Evolutionary conservation across 2,888 invertebrate genomes (phyloP), one percentile per base, ranked within the genome.

Genomic region (Lasioglossum leucozonium): DNA sequence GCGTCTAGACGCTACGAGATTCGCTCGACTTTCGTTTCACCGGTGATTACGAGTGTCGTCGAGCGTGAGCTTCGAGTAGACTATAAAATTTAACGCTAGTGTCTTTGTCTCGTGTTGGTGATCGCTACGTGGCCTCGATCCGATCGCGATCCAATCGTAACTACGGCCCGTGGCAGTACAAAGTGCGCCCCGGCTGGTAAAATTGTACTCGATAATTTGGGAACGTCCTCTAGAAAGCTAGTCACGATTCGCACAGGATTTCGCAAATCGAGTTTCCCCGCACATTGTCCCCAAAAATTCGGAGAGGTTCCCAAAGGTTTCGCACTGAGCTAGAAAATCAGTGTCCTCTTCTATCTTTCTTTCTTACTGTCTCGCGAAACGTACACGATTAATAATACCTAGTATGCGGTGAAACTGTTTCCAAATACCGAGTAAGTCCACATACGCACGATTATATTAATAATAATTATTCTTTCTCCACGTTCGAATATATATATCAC

Each of bases 401-500:
- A 90, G 85, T 89, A 91, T 82, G 88, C 84, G 67, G 83, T 87
- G 83, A 85, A 71, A 89, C 82, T 88, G 91, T 83, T 83, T 85
- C 42, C 77, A 77, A 67, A 79, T 90, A 87, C 87, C 85, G 78
- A 86, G 78, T 87, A 77, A 72, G 77, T 87, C 83, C 82, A 89
- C 86, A 76, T 87, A 88, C 88, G 91, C 89, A 91, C 85, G 87
- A 90, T 91, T 83, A 87, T 77, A 67, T 34, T 67, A 67, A 67
- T 67, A 71, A 85, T 69, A 69, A 74, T 88, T 79, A 86, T 89
- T 81, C 71, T 78, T 80, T 87, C 34, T 71, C 42, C 85, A 89
- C 91, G 90, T 93, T 90, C 87, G 90, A 93, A 93, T 94, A 93
- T 94, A 94, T 93, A 94, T 93, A 94, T 94, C 94, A 94, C 94